Evolutionary conservation across 30 jellyfish, hydroid and myxozoan species (phyloP), one percentile per base, ranked within the genome.

Genomic region (Nemopilema nomurai): DNA sequence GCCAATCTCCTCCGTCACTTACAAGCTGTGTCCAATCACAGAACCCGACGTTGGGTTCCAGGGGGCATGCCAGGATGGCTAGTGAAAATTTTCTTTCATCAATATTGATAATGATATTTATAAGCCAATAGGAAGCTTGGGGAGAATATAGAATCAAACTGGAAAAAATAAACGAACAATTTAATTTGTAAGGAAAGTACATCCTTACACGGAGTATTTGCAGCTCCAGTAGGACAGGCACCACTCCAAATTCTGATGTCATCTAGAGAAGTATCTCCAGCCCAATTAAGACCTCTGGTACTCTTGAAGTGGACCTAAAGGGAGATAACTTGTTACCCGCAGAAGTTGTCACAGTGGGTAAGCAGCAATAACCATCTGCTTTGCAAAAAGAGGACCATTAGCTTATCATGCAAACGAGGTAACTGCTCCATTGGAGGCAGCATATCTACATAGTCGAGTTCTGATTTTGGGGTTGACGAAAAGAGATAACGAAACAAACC

Each of bases 251-350:
- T 62, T 68, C 84, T 51, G 29, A 82, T 69, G 23, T 82, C 90
- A 51, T 82, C 90, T 67, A 82, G 71, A 0, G 90, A 83, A 23
- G 71, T 69, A 41, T 82, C 90, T 50, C 90, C 90, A 49, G 28
- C 31, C 25, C 25, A 69, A 27, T 29, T 18, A 16, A 17, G 0
- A 17, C 84, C 90, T 51, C 77, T 51, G 7, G 69, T 24, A 62
- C 84, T 51, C 69, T 82, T 84, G 27, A 82, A 32, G 25, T 71
- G 57, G 28, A 82, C 80, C 90, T 82, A 24, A 13, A 50, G 8
- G 57, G 57, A 6, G 13, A 41, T 3, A 41, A 41, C 57, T 13
- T 6, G 13, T 41, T 41, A 3, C 6, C 57, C 13, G 57, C 57
- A 3, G 6, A 41, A 41, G 13, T 41, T n/a, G n/a, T n/a, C n/a